phyloP scores from a whole-genome alignment of 2,888 invertebrate species.

The Alloplasta piceator region DNA sequence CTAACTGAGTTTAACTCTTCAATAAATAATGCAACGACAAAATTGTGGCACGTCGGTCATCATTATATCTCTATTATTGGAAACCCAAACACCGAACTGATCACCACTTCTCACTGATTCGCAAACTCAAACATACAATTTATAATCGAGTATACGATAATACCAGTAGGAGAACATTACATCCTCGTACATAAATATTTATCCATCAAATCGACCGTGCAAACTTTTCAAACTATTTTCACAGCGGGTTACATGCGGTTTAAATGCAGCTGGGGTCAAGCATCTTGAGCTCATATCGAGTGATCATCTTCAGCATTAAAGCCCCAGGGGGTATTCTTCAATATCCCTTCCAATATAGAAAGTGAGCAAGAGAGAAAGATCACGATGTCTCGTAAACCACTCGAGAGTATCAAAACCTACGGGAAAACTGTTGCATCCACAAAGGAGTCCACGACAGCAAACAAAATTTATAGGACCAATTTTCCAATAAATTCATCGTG shows the following conservation, averaged over 20 bases:
- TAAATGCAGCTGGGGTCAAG: not conserved
- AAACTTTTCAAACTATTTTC: conserved; percentile 32
- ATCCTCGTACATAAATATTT: not conserved
- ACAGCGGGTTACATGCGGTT: conserved; percentile 10
- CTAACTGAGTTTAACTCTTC: too few species aligned
- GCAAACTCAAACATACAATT: not conserved
- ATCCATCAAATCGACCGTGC: conserved; percentile 4
- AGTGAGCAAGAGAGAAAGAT: not conserved
- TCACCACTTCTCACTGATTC: not conserved
- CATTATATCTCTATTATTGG: not conserved
- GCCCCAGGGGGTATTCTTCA: conserved; percentile 26
- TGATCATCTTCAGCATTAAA: conserved; percentile 36
- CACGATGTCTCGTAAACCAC: conserved; percentile 18
- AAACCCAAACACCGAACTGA: not conserved
- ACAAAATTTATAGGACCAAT: conserved; percentile 7
- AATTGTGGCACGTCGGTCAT: too few species aligned
- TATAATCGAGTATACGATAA: conserved; percentile 5
- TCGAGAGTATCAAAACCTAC: conserved; percentile 17
- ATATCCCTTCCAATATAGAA: not conserved
- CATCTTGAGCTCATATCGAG: conserved; percentile 35
- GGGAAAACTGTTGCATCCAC: conserved; percentile 35
- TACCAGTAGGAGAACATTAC: conserved; percentile 8
- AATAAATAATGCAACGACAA: too few species aligned
- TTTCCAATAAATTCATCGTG: conserved; percentile 17
- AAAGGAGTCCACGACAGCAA: not conserved